Evolutionary conservation across 1,140 invertebrate genomes (phyloP).

Genomic region (Drosophila lacteicornis): DNA sequence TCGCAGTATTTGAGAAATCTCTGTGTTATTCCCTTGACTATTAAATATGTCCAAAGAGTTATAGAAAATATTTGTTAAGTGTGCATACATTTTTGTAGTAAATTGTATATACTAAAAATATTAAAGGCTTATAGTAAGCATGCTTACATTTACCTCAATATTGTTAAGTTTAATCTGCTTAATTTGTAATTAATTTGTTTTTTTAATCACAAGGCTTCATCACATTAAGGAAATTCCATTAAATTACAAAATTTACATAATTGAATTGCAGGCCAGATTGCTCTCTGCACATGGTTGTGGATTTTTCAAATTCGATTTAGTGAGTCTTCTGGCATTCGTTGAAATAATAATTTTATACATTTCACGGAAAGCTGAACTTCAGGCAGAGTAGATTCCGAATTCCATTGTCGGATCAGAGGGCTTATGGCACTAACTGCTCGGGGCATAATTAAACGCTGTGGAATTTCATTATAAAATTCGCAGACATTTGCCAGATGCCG

Average conservation of each 20-base stretch:
- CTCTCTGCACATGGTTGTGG: slow-evolving; percentile 31
- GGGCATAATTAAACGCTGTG: slow-evolving; percentile 72
- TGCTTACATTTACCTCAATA: too few species aligned
- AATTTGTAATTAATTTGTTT: neutral
- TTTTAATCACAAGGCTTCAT: slow-evolving; percentile 7
- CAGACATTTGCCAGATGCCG: slow-evolving; percentile 61
- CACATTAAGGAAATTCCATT: slow-evolving; percentile 25
- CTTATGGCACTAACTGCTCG: slow-evolving; percentile 39
- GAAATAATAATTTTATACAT: slow-evolving; percentile 41
- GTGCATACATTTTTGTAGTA: too few species aligned
- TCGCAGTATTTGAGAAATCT: neutral
- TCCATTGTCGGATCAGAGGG: slow-evolving; percentile 41
- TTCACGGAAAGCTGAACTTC: slow-evolving; percentile 35
- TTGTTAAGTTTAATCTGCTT: neutral
- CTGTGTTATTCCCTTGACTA: too few species aligned
- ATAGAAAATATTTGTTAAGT: too few species aligned
- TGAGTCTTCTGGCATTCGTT: slow-evolving; percentile 31
- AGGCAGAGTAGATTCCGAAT: slow-evolving; percentile 38
- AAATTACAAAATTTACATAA: slow-evolving; percentile 34
- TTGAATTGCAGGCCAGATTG: slow-evolving; percentile 26
- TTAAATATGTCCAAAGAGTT: too few species aligned
- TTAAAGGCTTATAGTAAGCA: too few species aligned
- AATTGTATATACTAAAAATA: too few species aligned
- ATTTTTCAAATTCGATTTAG: slow-evolving; percentile 40
- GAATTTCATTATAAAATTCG: slow-evolving; percentile 80